Conservation (phyloP, 37 sponge, comb jelly and placozoan genomes). For the Halichondria panicea region DNA sequence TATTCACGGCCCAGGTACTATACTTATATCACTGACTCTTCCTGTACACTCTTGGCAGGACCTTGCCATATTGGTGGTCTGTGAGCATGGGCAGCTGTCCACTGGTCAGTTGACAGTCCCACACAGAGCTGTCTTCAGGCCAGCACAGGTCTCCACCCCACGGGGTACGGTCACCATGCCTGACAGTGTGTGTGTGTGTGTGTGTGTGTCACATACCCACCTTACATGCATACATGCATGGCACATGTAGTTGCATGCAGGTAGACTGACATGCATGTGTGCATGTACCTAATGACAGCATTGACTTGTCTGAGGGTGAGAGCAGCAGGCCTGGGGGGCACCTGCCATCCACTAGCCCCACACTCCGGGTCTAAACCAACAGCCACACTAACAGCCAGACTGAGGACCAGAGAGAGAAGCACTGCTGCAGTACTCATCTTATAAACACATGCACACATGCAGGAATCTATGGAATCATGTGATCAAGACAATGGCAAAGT, state of each 20-base stretch:
- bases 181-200: neutral
- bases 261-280: neutral
- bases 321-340: slow-evolving; percentile 10
- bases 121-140: slow-evolving; percentile 34
- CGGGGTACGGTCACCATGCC: slow-evolving; percentile 53
- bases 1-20: neutral
- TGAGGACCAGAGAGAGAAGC: too few species aligned
- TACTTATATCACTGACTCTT: slow-evolving; percentile 8
- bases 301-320: slow-evolving; percentile 23
- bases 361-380: too few species aligned
- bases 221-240: too few species aligned
- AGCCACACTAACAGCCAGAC: too few species aligned
- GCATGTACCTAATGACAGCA: slow-evolving; percentile 25
- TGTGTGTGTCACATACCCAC: neutral
- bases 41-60: slow-evolving; percentile 36
- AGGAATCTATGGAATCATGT: too few species aligned
- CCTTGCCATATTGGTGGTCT: slow-evolving; percentile 15
- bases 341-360: slow-evolving; percentile 21
- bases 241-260: too few species aligned
- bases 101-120: slow-evolving; percentile 31
- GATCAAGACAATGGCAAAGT: too few species aligned
- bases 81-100: slow-evolving; percentile 32
- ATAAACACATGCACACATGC: too few species aligned
- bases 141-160: slow-evolving; percentile 42
- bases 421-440: too few species aligned